Evolutionary conservation across 2,888 invertebrate genomes (phyloP).

Genomic region (Phengaris alcon): DNA sequence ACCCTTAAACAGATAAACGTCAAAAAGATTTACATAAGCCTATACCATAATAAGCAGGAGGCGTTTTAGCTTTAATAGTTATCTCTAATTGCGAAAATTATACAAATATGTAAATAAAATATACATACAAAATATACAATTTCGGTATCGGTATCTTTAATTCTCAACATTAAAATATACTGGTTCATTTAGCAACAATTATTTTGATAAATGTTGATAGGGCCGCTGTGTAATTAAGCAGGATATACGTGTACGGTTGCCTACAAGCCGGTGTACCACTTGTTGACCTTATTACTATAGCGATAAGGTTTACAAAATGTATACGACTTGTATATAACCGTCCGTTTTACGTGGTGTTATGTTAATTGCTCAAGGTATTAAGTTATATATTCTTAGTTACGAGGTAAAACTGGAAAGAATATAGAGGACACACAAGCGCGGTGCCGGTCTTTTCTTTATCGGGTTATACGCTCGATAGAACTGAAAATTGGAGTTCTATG

Average conservation of each 20-base stretch:
- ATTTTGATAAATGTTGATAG: constrained; percentile 8
- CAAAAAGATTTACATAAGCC: no score
- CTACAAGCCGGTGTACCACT: not conserved
- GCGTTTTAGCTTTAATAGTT: not conserved
- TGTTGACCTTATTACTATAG: not conserved
- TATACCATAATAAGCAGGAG: not conserved
- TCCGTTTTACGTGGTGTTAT: no score
- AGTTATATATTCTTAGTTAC: no score
- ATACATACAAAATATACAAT: not conserved
- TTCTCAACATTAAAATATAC: constrained; percentile 8
- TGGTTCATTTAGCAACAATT: constrained; percentile 23
- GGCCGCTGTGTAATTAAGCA: not conserved
- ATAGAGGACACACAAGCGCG: no score
- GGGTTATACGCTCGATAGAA: no score
- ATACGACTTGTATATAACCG: not conserved
- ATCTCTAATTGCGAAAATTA: not conserved
- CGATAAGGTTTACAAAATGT: not conserved
- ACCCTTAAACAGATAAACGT: no score
- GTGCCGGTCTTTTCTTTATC: no score
- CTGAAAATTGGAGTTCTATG: no score
- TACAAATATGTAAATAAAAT: not conserved
- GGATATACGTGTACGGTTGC: not conserved
- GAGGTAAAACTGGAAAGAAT: no score
- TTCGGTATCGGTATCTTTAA: not conserved
- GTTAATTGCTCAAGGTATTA: no score